Base-by-base conservation (phyloP, 2,113 vertebrate species). In the Telmatochromis sp. region DNA sequence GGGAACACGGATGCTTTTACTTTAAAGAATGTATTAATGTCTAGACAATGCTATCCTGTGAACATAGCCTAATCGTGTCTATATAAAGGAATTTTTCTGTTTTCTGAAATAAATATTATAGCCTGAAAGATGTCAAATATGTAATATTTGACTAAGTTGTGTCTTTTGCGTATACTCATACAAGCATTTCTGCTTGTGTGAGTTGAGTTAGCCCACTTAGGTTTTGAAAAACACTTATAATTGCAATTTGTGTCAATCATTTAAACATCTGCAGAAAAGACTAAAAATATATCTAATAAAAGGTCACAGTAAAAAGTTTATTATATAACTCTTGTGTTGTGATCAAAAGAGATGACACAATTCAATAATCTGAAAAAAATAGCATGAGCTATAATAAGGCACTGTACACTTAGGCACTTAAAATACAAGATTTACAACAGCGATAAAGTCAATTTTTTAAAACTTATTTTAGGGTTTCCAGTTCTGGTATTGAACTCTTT, bases 401-500 rank as follows among this genome's bases (percentile, higher is more conserved):
- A 63, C 40, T 47, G 33, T 81, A 26, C 47, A 68, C 40, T 83
- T 23, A 15, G 6, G 70, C 54, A 80, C 81, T 60, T 60, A 85
- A 91, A 93, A 90, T 78, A 84, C 21, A 53, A 73, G 14, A 47
- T 42, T 42, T 42, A 42, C 0, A 42, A 42, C 40, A 42, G 40
- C 40, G 3, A 42, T 42, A 1, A 42, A 42, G 40, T 42, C 40
- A 42, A 13, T 42, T 89, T 82, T 90, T 60, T 31, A 79, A 54
- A 82, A 54, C 10, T 35, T 65, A 45, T 88, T 60, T 91, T 54
- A 63, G 35, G 63, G 23, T 87, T 91, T 75, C 53, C 87, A 88
- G 81, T 28, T 83, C 79, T 89, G 51, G 47, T 89, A 55, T 68
- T 82, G 49, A 88, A 85, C 85, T 86, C 89, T 85, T 89, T 91